These are phyloP conservation scores for Chrysocyon brachyurus DNA, from an alignment of 2,797 vertebrate species.

Conservation along the genomic window DNA sequence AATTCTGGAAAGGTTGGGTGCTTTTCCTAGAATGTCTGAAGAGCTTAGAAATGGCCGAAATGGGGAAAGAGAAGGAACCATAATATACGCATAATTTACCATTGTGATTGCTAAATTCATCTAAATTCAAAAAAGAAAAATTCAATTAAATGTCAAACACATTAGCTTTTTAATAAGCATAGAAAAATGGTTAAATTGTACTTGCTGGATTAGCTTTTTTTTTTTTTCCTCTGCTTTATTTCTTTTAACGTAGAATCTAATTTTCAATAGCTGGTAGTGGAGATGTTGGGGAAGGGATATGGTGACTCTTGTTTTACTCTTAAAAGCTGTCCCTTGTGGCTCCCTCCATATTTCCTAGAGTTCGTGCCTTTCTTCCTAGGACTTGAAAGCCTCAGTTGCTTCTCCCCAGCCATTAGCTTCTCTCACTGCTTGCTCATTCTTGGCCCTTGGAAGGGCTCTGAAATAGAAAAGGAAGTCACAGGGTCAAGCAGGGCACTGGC, in stretches of 20 bases:
- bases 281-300: conserved; percentile 18
- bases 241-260: conserved; percentile 69
- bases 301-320: not conserved
- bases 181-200: conserved; percentile 70
- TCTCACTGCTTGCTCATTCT: conserved; percentile 64
- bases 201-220: conserved; percentile 64
- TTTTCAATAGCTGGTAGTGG: conserved; percentile 56
- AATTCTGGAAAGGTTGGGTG: conserved; percentile 79
- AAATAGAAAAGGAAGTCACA: not conserved
- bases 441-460: conserved; percentile 55
- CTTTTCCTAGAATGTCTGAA: conserved; percentile 41
- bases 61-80: not conserved
- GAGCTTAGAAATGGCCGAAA: not conserved
- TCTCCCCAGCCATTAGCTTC: conserved; percentile 67
- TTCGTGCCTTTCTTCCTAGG: conserved; percentile 63
- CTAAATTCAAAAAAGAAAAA: conserved; percentile 20
- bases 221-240: conserved; percentile 73
- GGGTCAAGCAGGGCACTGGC: not conserved
- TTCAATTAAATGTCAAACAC: not conserved
- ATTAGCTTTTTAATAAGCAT: conserved; percentile 63
- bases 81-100: not conserved
- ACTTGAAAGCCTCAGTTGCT: conserved; percentile 58
- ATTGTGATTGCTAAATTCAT: conserved; percentile 1
- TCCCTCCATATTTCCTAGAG: conserved; percentile 72
- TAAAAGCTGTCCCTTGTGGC: conserved; percentile 69